Evolutionary conservation across 2,888 invertebrate genomes (phyloP), one percentile per base, ranked within the genome.

Genomic region (Leptinotarsa tumamoca): DNA sequence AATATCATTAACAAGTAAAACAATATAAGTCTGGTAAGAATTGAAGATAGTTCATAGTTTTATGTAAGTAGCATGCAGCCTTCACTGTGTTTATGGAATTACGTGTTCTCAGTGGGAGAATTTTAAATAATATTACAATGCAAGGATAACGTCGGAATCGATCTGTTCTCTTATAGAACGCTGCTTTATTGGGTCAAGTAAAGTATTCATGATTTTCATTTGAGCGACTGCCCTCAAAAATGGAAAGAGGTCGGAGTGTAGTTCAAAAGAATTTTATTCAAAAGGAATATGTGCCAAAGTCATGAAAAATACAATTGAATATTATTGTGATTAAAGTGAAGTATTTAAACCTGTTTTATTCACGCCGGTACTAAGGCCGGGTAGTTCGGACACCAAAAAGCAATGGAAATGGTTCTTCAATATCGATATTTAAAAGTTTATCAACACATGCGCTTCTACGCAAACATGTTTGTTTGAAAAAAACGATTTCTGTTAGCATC

Each of bases 111-210:
- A 27, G n/a, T 63, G 33, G 33, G 43, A 63, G 63, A 33, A 43
- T 63, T 63, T 43, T 10, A 10, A 43, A 33, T n/a, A 63, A 43
- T 33, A n/a, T 18, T 63, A 63, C 63, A 58, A 58, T 63, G 63
- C n/a, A n/a, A 63, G 4, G 43, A 27, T 27, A 63, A 33, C 10
- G 33, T 10, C 18, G 7, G 33, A 63, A 63, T 63, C 63, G 33
- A 63, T 63, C 43, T 63, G 43, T 17, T 27, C n/a, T 17, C 7
- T 4, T n/a, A n/a, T 43, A 63, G 33, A 43, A 63, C 63, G 17
- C 63, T 63, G 63, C 33, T 63, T 18, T 27, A 63, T 63, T 63
- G 43, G 63, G 63, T 63, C 63, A 63, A 43, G 63, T 63, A 13
- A n/a, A 63, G 63, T 63, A 63, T 63, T 63, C n/a, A 63, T 33